Conservation (phyloP, 2,888 invertebrate species). For the Aphodius sticticus region DNA sequence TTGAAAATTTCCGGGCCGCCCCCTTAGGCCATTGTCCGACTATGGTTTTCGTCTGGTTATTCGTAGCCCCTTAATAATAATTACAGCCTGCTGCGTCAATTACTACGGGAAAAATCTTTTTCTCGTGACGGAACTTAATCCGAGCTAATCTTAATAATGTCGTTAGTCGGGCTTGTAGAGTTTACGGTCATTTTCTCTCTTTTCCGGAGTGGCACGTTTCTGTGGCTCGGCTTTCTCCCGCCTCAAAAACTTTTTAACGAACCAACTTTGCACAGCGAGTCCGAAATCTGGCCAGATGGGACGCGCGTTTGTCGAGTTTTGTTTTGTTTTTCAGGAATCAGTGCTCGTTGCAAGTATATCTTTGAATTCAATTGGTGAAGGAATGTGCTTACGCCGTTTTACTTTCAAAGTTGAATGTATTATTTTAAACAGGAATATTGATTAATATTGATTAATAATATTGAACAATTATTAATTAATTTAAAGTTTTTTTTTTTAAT, state of each 20-base stretch:
- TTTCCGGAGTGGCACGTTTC: neutral
- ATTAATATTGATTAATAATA: too few species aligned
- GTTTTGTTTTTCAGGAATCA: neutral
- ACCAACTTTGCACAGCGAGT: neutral
- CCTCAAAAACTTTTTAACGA: neutral
- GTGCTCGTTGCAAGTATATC: neutral
- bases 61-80: neutral
- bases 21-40: neutral
- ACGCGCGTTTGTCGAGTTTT: neutral
- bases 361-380: neutral
- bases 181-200: constrained; percentile 4
- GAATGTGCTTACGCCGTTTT: too few species aligned
- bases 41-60: neutral
- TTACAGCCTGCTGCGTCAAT: constrained; percentile 4
- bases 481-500: too few species aligned
- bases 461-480: too few species aligned
- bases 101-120: neutral
- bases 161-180: neutral
- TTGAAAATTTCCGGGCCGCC: neutral
- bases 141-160: neutral
- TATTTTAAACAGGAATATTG: too few species aligned
- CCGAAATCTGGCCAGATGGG: neutral
- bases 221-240: neutral
- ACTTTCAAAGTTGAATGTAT: too few species aligned
- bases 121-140: neutral